phyloP scores from a whole-genome alignment of 2,888 invertebrate genomes.

The Alloscopus bannaensis region DNA sequence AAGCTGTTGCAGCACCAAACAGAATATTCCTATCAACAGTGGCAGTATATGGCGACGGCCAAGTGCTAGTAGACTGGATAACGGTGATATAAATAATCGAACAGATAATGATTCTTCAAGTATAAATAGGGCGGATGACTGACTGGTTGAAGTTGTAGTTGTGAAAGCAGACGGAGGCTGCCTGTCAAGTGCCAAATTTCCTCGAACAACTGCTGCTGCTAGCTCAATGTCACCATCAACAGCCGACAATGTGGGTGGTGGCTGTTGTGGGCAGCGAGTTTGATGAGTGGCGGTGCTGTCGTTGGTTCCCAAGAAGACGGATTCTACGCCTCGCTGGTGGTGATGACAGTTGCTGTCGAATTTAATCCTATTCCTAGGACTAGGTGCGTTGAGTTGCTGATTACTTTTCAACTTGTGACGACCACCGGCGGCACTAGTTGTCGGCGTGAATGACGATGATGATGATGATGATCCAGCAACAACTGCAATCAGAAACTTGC shows the following conservation, averaged over 20 bases:
- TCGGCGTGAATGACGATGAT: background rate
- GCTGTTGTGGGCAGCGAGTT: background rate
- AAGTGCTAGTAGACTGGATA: background rate
- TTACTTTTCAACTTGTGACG: slow-evolving; percentile 12
- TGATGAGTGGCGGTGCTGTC: no score
- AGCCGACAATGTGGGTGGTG: slow-evolving; percentile 10
- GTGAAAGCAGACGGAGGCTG: slow-evolving; percentile 1
- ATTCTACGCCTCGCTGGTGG: background rate
- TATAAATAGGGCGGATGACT: slow-evolving; percentile 29
- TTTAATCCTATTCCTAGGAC: background rate
- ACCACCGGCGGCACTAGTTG: slow-evolving; percentile 5
- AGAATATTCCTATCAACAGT: slow-evolving; percentile 6
- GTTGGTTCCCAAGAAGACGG: background rate
- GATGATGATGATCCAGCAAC: slow-evolving; percentile 12
- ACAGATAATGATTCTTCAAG: slow-evolving; percentile 17
- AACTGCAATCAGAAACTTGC: slow-evolving; percentile 18
- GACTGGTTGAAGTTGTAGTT: slow-evolving; percentile 22
- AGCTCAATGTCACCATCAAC: slow-evolving; percentile 11
- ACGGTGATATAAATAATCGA: slow-evolving; percentile 22
- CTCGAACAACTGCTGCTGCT: background rate
- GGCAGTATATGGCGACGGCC: background rate
- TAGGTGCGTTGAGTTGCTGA: background rate
- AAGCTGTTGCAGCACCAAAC: slow-evolving; percentile 27
- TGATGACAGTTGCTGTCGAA: background rate
- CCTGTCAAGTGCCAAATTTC: slow-evolving; percentile 13